phyloP scores from a whole-genome alignment of 2,888 invertebrate species.

The Synergus laeviventris region DNA sequence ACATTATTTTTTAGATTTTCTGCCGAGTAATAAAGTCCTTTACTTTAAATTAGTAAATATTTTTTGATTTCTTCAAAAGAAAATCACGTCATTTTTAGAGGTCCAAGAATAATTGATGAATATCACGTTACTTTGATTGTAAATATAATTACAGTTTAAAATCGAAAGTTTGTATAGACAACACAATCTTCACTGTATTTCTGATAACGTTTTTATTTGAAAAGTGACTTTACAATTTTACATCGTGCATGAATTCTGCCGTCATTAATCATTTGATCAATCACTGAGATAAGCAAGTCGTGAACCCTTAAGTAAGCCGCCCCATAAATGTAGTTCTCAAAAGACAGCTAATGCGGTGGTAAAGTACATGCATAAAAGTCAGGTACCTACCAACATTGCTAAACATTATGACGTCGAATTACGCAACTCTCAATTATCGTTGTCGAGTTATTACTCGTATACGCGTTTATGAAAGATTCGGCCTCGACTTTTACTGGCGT shows the following conservation, averaged over 20 bases:
- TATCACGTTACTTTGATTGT: neutral
- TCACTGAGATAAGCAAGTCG: constrained; percentile 11
- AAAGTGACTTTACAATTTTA: constrained; percentile 25
- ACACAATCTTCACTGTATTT: neutral
- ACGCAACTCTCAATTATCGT: constrained; percentile 25
- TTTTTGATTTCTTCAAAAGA: too few relatives aligned
- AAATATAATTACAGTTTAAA: neutral
- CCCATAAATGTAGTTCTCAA: neutral
- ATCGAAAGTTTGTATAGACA: neutral
- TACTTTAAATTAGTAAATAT: too few relatives aligned
- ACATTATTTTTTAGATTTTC: too few relatives aligned
- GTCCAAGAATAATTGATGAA: constrained; percentile 18
- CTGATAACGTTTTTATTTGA: constrained; percentile 7
- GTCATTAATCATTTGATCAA: constrained; percentile 18
- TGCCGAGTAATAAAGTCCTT: too few relatives aligned
- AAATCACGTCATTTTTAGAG: too few relatives aligned
- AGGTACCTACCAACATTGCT: constrained; percentile 7
- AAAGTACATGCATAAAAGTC: neutral
- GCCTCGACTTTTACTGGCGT: constrained; percentile 30
- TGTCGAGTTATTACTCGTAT: neutral
- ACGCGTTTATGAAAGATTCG: neutral
- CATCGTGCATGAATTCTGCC: neutral
- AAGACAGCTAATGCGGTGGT: neutral
- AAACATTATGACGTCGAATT: constrained; percentile 15
- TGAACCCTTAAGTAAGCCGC: constrained; percentile 18